A percentile compares a stretch with the other conserved stretches of the same genome.
These are phyloP conservation scores for Criorhina ranunculi DNA, from an alignment of 2,888 invertebrate species.

Conservation along the genomic window DNA sequence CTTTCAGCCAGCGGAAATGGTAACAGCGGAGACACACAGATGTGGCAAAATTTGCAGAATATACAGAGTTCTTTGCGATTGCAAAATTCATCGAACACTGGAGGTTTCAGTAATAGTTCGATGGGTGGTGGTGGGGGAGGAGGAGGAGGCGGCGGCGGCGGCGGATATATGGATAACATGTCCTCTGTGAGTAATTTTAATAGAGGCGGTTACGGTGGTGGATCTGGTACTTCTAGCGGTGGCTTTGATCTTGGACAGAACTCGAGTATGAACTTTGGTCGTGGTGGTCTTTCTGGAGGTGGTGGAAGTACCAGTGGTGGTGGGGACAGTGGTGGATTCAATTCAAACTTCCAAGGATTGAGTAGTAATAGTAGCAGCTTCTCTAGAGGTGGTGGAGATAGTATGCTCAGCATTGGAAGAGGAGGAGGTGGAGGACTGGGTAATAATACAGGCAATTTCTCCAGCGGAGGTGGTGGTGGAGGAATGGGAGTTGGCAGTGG, in stretches of 20 bases:
- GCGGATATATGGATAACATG: conserved; percentile 30
- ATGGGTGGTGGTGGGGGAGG: conserved; percentile 5
- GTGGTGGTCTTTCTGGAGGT: conserved; percentile 23
- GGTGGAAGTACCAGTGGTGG: not conserved
- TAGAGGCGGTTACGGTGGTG: conserved; percentile 30
- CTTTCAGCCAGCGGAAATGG: conserved; percentile 1
- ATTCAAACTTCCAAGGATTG: conserved; percentile 1
- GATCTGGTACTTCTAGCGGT: conserved; percentile 2
- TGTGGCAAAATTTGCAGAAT: conserved; percentile 75
- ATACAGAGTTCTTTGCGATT: conserved; percentile 58
- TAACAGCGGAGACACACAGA: conserved; percentile 47
- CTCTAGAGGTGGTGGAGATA: conserved; percentile 1
- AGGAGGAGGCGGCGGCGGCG: not conserved
- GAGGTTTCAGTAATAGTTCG: conserved; percentile 21
- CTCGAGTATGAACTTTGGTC: conserved; percentile 43
- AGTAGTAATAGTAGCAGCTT: conserved; percentile 27
- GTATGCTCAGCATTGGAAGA: not conserved
- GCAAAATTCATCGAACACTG: conserved; percentile 30
- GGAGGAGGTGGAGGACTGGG: conserved; percentile 14
- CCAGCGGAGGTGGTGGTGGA: not conserved
- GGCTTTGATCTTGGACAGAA: conserved; percentile 11
- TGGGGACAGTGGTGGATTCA: conserved; percentile 3
- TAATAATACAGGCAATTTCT: too few relatives aligned
- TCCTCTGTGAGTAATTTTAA: conserved; percentile 33
- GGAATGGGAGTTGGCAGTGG: not conserved